Conservation (phyloP, 2,113 vertebrate species). For the Gobius niger region DNA sequence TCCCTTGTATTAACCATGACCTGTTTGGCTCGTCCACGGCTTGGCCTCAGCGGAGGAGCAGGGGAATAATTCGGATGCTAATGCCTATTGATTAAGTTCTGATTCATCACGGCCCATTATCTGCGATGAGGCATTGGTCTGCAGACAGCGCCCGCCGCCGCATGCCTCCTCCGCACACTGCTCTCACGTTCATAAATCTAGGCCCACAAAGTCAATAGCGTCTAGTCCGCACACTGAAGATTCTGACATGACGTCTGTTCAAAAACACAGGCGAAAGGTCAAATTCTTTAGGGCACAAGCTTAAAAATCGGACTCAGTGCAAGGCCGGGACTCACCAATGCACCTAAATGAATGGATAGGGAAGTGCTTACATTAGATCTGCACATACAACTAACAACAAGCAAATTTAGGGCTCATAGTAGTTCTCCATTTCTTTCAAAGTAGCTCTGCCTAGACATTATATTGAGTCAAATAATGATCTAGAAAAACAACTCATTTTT, state of each 20-base stretch:
- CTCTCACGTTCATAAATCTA: conserved; percentile 22
- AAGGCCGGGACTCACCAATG: too few species aligned
- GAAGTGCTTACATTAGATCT: too few species aligned
- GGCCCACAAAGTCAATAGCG: conserved; percentile 25
- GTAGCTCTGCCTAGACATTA: too few species aligned
- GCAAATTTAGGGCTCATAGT: too few species aligned
- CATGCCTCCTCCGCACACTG: not conserved
- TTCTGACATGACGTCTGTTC: conserved; percentile 17
- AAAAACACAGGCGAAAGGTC: conserved; percentile 9
- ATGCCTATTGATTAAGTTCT: conserved; percentile 59
- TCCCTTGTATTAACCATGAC: conserved; percentile 30
- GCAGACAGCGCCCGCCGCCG: conserved; percentile 7
- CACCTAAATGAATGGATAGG: too few species aligned
- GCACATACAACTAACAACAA: too few species aligned
- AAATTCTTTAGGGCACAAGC: conserved; percentile 5
- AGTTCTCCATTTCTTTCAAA: too few species aligned
- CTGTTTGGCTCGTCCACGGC: conserved; percentile 21
- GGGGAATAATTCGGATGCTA: conserved; percentile 51
- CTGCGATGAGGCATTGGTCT: conserved; percentile 29
- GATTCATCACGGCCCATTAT: conserved; percentile 57
- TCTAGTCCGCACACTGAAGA: conserved; percentile 22
- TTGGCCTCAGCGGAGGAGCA: conserved; percentile 1
- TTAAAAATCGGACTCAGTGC: too few species aligned
- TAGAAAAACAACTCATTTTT: too few species aligned
- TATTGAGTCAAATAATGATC: too few species aligned